Evolutionary conservation across 2,113 vertebrate species (phyloP).

Genomic region (Sander vitreus): DNA sequence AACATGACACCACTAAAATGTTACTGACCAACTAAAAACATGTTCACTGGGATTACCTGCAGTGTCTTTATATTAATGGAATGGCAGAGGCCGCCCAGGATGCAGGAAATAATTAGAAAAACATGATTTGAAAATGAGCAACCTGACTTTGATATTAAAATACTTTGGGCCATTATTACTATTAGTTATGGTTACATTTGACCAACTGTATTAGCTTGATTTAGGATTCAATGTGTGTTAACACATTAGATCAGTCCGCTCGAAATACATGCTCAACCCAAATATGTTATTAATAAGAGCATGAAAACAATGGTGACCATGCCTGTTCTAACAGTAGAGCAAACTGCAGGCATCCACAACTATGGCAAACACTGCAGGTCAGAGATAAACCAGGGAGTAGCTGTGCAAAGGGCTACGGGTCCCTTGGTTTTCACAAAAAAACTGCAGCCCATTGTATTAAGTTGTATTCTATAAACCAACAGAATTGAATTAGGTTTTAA

Average conservation of each 20-base stretch:
- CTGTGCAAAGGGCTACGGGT: neutral
- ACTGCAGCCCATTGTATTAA: too few relatives aligned
- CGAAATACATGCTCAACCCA: neutral
- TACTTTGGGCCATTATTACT: neutral
- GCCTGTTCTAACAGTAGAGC: neutral
- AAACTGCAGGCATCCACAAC: neutral
- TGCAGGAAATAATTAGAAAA: neutral
- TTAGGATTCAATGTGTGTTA: neutral
- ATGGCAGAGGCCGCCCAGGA: neutral
- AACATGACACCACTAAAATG: neutral
- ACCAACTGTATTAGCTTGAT: neutral
- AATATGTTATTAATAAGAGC: neutral
- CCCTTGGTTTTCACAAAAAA: neutral
- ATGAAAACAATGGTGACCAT: neutral
- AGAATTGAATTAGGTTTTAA: neutral
- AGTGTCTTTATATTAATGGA: neutral
- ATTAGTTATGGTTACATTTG: neutral
- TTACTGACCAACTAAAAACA: neutral
- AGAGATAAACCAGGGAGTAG: neutral
- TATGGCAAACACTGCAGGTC: neutral
- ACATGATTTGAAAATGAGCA: neutral
- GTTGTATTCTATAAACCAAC: neutral
- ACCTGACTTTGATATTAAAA: neutral
- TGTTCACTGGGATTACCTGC: neutral
- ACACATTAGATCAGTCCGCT: neutral